Base-by-base conservation (phyloP, 2,888 invertebrate species). In the Tenthredo notha region DNA sequence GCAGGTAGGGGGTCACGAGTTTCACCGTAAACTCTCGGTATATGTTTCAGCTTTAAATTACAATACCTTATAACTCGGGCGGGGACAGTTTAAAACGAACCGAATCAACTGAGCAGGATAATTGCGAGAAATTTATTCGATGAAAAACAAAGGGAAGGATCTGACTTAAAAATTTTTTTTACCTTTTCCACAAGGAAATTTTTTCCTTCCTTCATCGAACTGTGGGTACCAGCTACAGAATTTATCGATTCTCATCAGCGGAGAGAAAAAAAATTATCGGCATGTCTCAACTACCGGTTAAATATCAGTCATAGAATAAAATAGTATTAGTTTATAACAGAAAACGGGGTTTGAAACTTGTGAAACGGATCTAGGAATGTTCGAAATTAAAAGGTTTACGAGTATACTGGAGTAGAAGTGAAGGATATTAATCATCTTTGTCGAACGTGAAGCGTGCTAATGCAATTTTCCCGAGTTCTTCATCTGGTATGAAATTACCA, bases 401-500 rank as follows among this genome's bases (percentile, higher is more conserved):
- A 74, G 40, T 10, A 25, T 21, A 29, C 33, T 3, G 74, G 12
- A 74, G 43, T 12, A 25, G 74, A 40, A 74, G 74, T 12, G 21
- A 29, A 6, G 43, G 29, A 25, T 40, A 72, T 43, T 74, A 43
- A 74, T 74, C n/a, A 43, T 43, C 74, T 74, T 21, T 40, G 21
- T 40, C 40, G 43, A 29, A 74, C 12, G 25, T 7, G n/a, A 15
- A 74, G 74, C 43, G 74, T 25, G 74, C 43, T 25, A 25, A 74
- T 5, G 43, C 43, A 25, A 74, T 43, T 74, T 74, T 25, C 74
- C 12, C n/a, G 43, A 21, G 33, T 67, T 74, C 29, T 29, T 74
- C 74, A 12, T 43, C 74, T 43, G 47, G 43, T 25, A 74, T 74
- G 74, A 74, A 74, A 74, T 74, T 74, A 74, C 15, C 43, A n/a